Evolutionary conservation across 2,888 invertebrate genomes (phyloP), one percentile per base, ranked within the genome.

Genomic region (Eristalis tenax): DNA sequence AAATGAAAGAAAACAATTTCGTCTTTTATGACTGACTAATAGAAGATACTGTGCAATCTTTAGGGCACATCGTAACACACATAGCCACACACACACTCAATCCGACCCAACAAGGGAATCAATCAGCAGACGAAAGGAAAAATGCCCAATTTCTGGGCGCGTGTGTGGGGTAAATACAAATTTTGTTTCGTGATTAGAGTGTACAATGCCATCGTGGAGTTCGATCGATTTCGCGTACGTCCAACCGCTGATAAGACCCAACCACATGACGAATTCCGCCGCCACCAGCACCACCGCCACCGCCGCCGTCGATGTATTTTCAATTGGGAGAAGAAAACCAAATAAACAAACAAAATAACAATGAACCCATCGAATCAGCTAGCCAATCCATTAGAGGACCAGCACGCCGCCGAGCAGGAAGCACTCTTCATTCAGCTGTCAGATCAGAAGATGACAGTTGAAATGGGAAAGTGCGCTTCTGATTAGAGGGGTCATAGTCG

Each of bases 21-120:
- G 23, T 59, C 40, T 61, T 78, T 77, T 73, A 65, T 69, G 32
- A 68, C 76, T 73, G 68, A 69, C 63, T 83, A 75, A 75, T 63
- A 83, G 50, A n/a, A 43, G 74, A 86, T 83, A 86, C 71, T 43
- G 77, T 85, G 76, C 61, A 74, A 83, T 83, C 83, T 86, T 75
- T 74, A 83, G 74, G 78, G 63, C 78, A 83, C 74, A 86, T 82
- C 65, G 73, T 73, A 77, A 70, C 63, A n/a, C 26, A 32, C 32
- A 32, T 10, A 1, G 8, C 8, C 32, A 10, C 32, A 28, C 28
- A 28, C 28, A 28, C 28, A 5, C 28, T 15, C 10, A n/a, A 66
- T 40, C 43, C 63, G 57, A 59, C 64, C 57, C 43, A n/a, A 50
- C 32, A 8, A 6, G 18, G 18, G 26, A 73, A 74, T 56, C 22